Conservation (phyloP, 1,140 invertebrate genomes). For the Propsilocerus akamusi region DNA sequence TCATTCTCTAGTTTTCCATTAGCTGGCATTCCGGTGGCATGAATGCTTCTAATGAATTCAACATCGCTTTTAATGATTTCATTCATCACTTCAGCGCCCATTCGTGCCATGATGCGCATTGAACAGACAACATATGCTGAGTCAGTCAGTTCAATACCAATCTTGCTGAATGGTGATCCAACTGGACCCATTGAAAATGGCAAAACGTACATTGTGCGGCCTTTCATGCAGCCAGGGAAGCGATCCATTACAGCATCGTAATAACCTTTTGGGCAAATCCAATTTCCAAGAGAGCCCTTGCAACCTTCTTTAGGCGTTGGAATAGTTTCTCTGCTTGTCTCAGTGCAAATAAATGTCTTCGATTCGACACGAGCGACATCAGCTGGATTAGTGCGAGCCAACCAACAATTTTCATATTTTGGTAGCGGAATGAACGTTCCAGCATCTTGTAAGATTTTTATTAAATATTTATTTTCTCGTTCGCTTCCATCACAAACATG, state of each 20-base stretch:
- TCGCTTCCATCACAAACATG: constrained; percentile 88
- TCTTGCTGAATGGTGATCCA: constrained; percentile 89
- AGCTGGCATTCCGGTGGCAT: constrained; percentile 77
- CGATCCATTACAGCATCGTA: constrained; percentile 64
- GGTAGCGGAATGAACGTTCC: constrained; percentile 61
- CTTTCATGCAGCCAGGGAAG: constrained; percentile 92
- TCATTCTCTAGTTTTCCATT: constrained; percentile 33
- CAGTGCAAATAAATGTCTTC: constrained; percentile 86
- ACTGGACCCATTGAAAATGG: constrained; percentile 98
- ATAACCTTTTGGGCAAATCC: constrained; percentile 78
- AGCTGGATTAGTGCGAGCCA: constrained; percentile 85
- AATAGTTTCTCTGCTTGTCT: constrained; percentile 59
- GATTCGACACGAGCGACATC: constrained; percentile 97
- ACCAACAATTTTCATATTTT: constrained; percentile 92
- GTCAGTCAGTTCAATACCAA: constrained; percentile 93
- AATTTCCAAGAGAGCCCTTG: constrained; percentile 77
- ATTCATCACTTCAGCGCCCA: constrained; percentile 60
- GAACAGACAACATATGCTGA: constrained; percentile 94
- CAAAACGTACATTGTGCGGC: constrained; percentile 96
- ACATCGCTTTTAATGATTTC: constrained; percentile 38
- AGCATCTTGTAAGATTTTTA: constrained; percentile 47
- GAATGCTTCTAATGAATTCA: constrained; percentile 74
- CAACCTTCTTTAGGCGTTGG: constrained; percentile 56
- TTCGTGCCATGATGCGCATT: constrained; percentile 96
- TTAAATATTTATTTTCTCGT: constrained; percentile 51